These are phyloP conservation scores for Rhagium mordax DNA, from an alignment of 2,888 invertebrate species.

Conservation along the genomic window DNA sequence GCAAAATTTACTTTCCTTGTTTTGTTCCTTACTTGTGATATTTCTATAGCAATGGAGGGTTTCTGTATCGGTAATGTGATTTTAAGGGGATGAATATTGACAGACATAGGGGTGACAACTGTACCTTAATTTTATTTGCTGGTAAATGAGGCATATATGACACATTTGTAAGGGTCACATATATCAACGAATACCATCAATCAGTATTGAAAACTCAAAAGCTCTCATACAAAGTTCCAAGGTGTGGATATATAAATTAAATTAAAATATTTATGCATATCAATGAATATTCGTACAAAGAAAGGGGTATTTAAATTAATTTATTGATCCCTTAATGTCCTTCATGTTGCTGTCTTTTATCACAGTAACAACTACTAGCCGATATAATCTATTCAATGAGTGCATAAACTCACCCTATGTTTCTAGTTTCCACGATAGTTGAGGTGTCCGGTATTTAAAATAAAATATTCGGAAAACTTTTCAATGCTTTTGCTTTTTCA, in stretches of 20 bases:
- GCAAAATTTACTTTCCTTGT: background rate
- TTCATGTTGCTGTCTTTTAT: no score
- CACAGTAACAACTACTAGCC: no score
- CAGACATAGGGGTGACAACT: conserved; percentile 30
- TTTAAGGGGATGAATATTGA: conserved; percentile 28
- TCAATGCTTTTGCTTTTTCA: no score
- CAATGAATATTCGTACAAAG: no score
- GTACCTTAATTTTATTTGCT: conserved; percentile 40
- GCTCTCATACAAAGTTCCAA: conserved; percentile 14
- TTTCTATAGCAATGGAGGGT: background rate
- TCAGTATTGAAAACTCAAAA: conserved; percentile 20
- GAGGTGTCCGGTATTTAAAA: no score
- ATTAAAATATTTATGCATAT: background rate
- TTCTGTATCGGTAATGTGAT: conserved; percentile 15
- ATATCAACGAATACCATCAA: conserved; percentile 29
- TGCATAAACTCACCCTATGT: no score
- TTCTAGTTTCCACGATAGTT: no score
- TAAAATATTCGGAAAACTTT: no score
- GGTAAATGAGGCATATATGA: conserved; percentile 46
- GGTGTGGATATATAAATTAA: background rate
- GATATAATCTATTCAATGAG: no score
- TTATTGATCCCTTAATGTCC: no score
- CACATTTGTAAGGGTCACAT: conserved; percentile 42
- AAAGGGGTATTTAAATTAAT: no score
- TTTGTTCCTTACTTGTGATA: background rate